Evolutionary conservation across 2,113 vertebrate genomes (phyloP).

Genomic region (Eretmochelys imbricata): DNA sequence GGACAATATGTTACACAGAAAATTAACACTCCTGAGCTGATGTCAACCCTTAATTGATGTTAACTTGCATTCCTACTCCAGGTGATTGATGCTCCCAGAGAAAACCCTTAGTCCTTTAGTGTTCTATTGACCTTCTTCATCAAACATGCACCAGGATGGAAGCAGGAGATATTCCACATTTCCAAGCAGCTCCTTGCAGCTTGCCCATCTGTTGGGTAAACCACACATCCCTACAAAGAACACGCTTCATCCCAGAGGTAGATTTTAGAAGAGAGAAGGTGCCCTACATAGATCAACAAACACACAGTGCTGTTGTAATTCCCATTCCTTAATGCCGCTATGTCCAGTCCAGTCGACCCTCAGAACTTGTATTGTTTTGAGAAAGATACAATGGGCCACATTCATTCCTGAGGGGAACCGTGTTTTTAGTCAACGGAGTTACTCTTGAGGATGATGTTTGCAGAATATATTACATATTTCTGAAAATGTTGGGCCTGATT

Average conservation of each 20-base stretch:
- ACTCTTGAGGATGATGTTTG: not conserved
- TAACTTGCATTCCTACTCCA: not conserved
- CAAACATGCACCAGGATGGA: rapidly evolving
- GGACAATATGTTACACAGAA: not conserved
- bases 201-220: not conserved
- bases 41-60: not conserved
- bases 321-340: rapidly evolving
- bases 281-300: not conserved
- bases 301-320: not conserved
- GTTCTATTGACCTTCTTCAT: not conserved
- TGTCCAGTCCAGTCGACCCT: not conserved
- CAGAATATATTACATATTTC: not conserved
- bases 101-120: not conserved
- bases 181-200: not conserved
- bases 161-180: rapidly evolving
- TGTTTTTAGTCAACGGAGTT: not conserved
- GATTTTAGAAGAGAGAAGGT: not conserved
- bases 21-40: not conserved
- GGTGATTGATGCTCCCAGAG: not conserved
- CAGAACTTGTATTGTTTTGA: not conserved
- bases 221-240: rapidly evolving
- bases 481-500: not conserved
- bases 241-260: not conserved
- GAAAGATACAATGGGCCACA: not conserved
- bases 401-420: not conserved